These are phyloP conservation scores for Furnarius figulus DNA, from an alignment of 2,113 vertebrate species.

Conservation along the genomic window DNA sequence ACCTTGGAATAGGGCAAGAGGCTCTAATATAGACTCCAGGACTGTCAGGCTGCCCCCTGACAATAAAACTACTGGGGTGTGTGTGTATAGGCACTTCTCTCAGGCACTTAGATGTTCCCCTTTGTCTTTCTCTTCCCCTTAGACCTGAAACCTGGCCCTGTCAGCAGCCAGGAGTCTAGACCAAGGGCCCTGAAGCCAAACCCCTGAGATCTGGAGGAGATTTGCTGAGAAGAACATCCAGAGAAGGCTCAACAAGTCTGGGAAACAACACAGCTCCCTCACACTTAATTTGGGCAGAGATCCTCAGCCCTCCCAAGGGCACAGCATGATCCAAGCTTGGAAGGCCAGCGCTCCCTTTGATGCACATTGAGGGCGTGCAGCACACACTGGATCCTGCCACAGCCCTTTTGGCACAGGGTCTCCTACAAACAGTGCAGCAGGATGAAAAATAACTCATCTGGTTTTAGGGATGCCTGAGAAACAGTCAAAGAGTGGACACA, in stretches of 20 bases:
- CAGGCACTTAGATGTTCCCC: not conserved
- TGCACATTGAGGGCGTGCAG: not conserved
- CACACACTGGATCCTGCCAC: not conserved
- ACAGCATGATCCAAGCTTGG: not conserved
- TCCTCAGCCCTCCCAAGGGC: not conserved
- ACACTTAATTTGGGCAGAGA: not conserved
- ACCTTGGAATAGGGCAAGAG: not conserved
- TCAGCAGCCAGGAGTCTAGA: not conserved
- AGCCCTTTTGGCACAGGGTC: not conserved
- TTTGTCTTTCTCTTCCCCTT: not conserved
- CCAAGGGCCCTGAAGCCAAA: not conserved
- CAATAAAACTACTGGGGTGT: not conserved
- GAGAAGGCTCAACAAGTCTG: not conserved
- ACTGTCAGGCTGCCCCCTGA: not conserved
- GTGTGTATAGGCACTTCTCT: not conserved
- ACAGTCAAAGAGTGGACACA: not conserved
- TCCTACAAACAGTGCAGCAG: not conserved
- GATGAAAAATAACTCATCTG: not conserved
- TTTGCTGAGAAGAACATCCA: not conserved
- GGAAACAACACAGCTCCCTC: accelerated
- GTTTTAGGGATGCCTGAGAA: not conserved
- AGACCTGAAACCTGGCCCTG: not conserved
- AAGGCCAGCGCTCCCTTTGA: not conserved
- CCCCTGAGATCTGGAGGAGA: not conserved
- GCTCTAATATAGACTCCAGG: not conserved